Conservation (phyloP, 2,797 vertebrate genomes). For the Gallinago nigripennis region DNA sequence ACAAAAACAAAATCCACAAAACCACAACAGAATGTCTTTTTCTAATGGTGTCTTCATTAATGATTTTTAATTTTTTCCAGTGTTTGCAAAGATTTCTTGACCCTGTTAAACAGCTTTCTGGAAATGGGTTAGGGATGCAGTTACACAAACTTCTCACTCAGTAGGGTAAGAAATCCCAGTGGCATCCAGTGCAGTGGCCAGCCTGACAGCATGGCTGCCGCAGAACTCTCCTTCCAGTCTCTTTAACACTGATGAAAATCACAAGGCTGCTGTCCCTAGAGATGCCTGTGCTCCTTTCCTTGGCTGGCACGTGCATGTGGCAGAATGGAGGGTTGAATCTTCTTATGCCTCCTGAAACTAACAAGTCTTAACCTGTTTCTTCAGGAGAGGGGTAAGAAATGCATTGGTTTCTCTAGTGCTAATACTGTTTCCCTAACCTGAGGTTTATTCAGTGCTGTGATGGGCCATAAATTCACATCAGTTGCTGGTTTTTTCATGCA, state of each 20-base stretch:
- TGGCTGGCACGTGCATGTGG: accelerated
- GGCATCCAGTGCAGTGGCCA: neutral
- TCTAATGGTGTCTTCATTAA: neutral
- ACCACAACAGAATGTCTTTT: neutral
- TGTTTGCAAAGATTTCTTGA: neutral
- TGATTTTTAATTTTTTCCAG: neutral
- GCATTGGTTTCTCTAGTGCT: neutral
- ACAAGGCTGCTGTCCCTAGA: neutral
- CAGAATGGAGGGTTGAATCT: neutral
- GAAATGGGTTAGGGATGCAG: neutral
- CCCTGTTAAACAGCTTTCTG: neutral
- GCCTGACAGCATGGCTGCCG: neutral
- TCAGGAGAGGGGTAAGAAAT: neutral
- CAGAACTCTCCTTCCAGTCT: neutral
- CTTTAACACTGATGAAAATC: neutral
- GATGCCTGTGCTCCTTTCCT: neutral
- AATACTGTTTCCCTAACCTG: neutral
- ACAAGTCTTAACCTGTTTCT: neutral
- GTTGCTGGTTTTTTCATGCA: neutral
- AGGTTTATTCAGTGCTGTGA: neutral
- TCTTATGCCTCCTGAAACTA: neutral
- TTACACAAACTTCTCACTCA: neutral
- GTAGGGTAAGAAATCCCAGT: neutral
- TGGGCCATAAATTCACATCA: neutral
- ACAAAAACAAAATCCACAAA: neutral